Conservation (phyloP, 2,797 vertebrate genomes). For the Tiaroga cobitis region DNA sequence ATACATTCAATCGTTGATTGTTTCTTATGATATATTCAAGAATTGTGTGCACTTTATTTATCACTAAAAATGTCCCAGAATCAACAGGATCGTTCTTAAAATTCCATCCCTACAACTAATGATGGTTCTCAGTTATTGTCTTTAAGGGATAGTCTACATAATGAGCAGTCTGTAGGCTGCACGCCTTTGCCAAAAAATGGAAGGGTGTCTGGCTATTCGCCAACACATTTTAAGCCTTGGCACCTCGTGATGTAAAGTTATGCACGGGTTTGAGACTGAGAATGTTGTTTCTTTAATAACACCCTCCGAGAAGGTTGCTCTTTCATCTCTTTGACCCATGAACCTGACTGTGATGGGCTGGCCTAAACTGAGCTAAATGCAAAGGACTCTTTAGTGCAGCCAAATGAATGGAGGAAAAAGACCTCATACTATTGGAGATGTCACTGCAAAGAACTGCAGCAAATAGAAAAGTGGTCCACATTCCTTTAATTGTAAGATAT, state of each 20-base stretch:
- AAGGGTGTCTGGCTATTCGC: conserved; percentile 4
- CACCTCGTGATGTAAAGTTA: conserved; percentile 44
- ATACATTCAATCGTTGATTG: no score
- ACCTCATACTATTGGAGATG: conserved; percentile 20
- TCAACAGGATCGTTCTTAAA: background rate
- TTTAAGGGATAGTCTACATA: conserved; percentile 6
- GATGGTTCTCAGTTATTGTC: background rate
- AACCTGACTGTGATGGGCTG: conserved; percentile 28
- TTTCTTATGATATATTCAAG: background rate
- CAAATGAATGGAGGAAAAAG: conserved; percentile 1
- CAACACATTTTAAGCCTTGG: conserved; percentile 30
- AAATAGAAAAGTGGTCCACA: conserved; percentile 28
- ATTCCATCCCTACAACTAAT: background rate
- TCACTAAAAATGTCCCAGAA: no score
- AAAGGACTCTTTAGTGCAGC: background rate
- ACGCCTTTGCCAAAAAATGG: conserved; percentile 11
- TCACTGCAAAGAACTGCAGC: conserved; percentile 11
- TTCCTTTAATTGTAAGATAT: conserved; percentile 48
- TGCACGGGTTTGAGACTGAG: conserved; percentile 34
- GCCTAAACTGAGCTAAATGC: conserved; percentile 20
- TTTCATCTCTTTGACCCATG: conserved; percentile 45
- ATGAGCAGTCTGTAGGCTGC: background rate
- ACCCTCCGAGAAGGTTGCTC: conserved; percentile 8
- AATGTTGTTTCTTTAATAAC: conserved; percentile 49
- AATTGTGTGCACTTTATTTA: background rate